These are phyloP conservation scores for Trematomus loennbergii DNA, from an alignment of 2,113 vertebrate genomes.

Conservation along the genomic window DNA sequence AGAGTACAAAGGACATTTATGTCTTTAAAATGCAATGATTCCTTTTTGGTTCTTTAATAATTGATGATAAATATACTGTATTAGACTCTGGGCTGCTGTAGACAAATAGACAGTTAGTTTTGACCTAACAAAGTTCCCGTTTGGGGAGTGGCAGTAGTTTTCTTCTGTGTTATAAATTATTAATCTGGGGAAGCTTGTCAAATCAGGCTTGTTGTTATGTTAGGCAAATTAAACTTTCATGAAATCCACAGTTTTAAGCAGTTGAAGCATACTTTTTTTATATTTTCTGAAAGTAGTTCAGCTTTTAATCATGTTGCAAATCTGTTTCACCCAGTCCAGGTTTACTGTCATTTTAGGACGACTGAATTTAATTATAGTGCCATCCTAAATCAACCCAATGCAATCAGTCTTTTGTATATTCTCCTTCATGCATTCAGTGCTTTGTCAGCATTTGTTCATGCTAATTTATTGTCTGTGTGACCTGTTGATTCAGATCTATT, in stretches of 20 bases:
- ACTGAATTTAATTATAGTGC: constrained; percentile 7
- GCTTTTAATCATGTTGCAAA: background rate
- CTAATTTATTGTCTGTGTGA: constrained; percentile 1
- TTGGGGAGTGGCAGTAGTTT: constrained; percentile 12
- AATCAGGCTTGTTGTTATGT: constrained; percentile 22
- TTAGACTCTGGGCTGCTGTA: background rate
- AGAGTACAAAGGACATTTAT: background rate
- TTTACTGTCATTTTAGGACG: background rate
- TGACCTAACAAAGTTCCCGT: background rate
- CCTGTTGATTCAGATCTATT: constrained; percentile 44
- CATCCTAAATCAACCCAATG: constrained; percentile 5
- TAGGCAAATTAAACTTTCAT: constrained; percentile 51
- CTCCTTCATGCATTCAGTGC: background rate
- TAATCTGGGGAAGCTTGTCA: constrained; percentile 16
- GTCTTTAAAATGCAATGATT: background rate
- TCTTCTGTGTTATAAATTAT: constrained; percentile 29
- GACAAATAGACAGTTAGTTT: constrained; percentile 22
- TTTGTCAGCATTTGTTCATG: constrained; percentile 32
- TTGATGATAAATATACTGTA: background rate
- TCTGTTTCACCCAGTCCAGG: background rate
- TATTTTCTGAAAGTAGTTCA: background rate
- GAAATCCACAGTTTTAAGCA: constrained; percentile 15
- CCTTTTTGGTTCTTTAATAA: background rate
- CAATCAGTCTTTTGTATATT: background rate
- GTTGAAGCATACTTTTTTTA: background rate